Base-by-base conservation (phyloP, 2,888 invertebrate genomes). In the Aethes cnicana region DNA sequence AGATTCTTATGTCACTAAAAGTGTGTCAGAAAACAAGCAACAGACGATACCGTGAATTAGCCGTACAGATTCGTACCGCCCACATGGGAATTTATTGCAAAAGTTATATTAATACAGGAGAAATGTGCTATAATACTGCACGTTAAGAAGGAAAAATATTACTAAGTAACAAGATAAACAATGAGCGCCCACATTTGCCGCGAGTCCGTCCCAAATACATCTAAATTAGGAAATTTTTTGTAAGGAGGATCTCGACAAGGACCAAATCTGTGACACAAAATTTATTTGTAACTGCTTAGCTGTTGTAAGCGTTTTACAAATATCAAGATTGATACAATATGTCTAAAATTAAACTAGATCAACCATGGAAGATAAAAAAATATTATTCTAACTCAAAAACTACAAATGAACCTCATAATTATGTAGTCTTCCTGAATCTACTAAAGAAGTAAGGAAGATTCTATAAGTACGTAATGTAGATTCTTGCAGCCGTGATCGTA, bases 121-220 rank as follows among this genome's bases (percentile, higher is more conserved):
- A 56, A 44, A 66, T 52, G 53, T 54, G 57, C 62, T 65, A 63
- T 68, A 68, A 69, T 66, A 72, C 70, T 69, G 60, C 66, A 59
- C 66, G 68, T 72, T 71, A 70, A 73, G 67, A 64, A 14, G 37
- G 16, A 3, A 50, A 44, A 30, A 25, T 44, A 50, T 63, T 59
- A 67, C 63, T 68, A 68, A 70, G 62, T 61, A 71, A 74, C 62
- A 61, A 63, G 61, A 66, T 63, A 69, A 72, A 74, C 68, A 69
- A 42, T 56, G 57, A 53, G 47, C 63, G 54, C 65, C 64, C 35
- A 66, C 64, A 44, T 25, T 11, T 11, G 32, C 11, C 20, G 36
- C 35, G 18, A 9, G 23, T n/a, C n/a, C 14, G 28, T 36, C 32
- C 30, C n/a, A 44, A 30, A 32, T 26, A n/a, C n/a, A 4, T 43